Evolutionary conservation across 2,797 vertebrate genomes (phyloP).

Genomic region (Nannoperca australis): DNA sequence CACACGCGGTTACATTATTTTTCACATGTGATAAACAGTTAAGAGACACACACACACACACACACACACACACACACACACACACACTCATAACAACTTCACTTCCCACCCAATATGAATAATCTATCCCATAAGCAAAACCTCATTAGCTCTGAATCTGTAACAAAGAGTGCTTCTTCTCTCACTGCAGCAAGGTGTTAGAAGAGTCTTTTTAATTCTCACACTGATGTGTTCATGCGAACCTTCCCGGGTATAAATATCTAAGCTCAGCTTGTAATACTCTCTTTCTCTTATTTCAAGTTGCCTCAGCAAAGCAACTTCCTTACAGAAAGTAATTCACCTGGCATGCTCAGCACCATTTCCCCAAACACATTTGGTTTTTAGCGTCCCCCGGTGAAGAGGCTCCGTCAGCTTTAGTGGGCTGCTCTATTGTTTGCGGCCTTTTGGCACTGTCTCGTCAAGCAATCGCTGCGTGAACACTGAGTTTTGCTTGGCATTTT

Average conservation of each 20-base stretch:
- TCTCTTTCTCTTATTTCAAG: conserved; percentile 24
- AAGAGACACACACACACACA: neutral
- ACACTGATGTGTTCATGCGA: conserved; percentile 9
- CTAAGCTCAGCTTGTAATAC: conserved; percentile 13
- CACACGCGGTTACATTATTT: neutral
- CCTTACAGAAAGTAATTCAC: neutral
- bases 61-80: neutral
- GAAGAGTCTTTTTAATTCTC: conserved; percentile 22
- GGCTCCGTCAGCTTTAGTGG: conserved; percentile 14
- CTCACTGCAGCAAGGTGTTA: conserved; percentile 23
- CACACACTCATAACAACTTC: neutral
- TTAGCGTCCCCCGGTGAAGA: conserved; percentile 25
- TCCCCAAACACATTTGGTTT: conserved; percentile 30
- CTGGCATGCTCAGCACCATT: neutral
- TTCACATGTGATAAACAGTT: conserved; percentile 10
- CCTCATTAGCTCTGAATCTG: conserved; percentile 38
- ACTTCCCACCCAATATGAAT: conserved; percentile 2
- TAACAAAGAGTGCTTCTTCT: neutral
- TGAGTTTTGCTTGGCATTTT: conserved; percentile 53
- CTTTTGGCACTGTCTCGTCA: conserved; percentile 33
- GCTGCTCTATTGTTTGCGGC: conserved; percentile 36
- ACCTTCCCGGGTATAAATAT: conserved; percentile 17
- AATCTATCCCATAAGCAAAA: neutral
- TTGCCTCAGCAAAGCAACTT: conserved; percentile 27
- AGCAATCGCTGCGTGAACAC: conserved; percentile 6